Percentiles rank a stretch among this genome's conserved stretches.
These are phyloP conservation scores for Auanema freiburgensis DNA, from an alignment of 2,888 invertebrate genomes.

Conservation along the genomic window DNA sequence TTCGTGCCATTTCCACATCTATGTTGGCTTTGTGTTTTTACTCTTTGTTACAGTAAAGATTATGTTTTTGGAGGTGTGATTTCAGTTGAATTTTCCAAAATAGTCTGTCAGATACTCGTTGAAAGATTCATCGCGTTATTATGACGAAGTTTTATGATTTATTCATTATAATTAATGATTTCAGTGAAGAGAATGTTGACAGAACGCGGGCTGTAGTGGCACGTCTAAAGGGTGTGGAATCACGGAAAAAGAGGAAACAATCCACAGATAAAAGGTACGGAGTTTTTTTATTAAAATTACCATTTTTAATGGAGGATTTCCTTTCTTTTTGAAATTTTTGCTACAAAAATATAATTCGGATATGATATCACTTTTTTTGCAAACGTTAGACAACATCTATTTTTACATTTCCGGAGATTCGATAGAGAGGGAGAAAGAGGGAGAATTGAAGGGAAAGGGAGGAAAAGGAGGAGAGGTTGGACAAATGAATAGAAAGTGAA, in stretches of 20 bases:
- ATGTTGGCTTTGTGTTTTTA: too few species aligned
- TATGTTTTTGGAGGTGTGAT: too few species aligned
- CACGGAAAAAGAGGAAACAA: conserved; percentile 3
- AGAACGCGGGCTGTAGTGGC: conserved; percentile 29
- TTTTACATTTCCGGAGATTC: too few species aligned
- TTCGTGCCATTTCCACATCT: too few species aligned
- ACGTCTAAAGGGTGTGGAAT: conserved; percentile 21
- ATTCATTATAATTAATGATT: conserved; percentile 6
- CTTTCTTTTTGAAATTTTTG: neutral
- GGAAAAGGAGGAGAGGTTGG: too few species aligned
- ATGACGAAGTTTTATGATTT: neutral
- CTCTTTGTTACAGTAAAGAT: too few species aligned
- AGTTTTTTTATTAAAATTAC: neutral
- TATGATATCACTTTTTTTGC: neutral
- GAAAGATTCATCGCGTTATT: neutral
- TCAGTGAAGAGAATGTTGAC: conserved; percentile 32
- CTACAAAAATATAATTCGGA: neutral
- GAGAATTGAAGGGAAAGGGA: too few species aligned
- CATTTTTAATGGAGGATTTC: neutral
- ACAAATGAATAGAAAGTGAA: too few species aligned
- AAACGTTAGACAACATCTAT: too few species aligned
- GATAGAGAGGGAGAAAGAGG: too few species aligned
- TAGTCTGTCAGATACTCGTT: neutral
- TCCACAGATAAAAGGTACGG: conserved; percentile 1
- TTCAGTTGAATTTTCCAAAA: too few species aligned